Conservation (phyloP, 2,113 vertebrate genomes). For the Sula dactylatra region DNA sequence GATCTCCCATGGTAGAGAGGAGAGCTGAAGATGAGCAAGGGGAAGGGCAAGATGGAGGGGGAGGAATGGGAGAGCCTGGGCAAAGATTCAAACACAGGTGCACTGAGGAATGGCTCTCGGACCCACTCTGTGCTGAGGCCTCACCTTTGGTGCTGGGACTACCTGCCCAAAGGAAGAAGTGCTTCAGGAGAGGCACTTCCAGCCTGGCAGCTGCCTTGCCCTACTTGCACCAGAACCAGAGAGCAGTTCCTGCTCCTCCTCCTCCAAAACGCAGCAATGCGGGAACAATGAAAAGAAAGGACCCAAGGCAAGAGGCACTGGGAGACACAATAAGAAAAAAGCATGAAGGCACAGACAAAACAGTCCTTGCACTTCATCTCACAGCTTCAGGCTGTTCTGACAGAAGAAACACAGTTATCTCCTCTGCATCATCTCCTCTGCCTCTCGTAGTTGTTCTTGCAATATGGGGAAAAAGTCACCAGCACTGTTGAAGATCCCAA, state of each 20-base stretch:
- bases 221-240: neutral
- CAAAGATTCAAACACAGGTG: neutral
- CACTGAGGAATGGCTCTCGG: neutral
- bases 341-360: neutral
- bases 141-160: neutral
- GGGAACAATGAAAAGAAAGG: neutral
- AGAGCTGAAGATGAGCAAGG: neutral
- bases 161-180: neutral
- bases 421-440: neutral
- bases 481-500: neutral
- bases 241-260: neutral
- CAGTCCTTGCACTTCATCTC: neutral
- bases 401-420: neutral
- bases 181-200: neutral
- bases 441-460: neutral
- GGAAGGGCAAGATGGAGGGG: neutral
- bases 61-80: neutral
- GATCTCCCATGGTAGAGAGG: neutral
- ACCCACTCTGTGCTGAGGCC: neutral
- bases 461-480: neutral
- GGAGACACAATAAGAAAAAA: neutral
- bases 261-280: rapidly evolving
- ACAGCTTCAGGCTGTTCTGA: neutral
- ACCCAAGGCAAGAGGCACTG: neutral
- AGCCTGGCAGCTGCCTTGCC: neutral